These are phyloP conservation scores for Epinephelus lanceolatus DNA, from an alignment of 2,113 vertebrate species.

Conservation along the genomic window DNA sequence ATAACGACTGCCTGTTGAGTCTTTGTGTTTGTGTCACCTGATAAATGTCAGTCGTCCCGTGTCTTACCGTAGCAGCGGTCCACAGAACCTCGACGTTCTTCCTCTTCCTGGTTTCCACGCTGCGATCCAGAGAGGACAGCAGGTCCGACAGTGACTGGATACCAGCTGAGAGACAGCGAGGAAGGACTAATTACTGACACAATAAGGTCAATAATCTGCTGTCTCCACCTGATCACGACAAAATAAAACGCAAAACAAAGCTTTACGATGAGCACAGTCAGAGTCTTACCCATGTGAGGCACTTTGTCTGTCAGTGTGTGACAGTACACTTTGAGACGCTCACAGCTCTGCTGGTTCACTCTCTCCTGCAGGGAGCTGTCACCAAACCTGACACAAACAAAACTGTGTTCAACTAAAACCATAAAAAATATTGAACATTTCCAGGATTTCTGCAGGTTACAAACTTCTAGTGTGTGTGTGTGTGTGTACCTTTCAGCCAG, in stretches of 20 bases:
- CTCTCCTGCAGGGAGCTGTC: conserved; percentile 91
- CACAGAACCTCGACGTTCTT: conserved; percentile 94
- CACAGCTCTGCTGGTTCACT: conserved; percentile 90
- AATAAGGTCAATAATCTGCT: background rate
- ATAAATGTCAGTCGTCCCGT: no score
- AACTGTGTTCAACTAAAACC: background rate
- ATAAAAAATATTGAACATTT: background rate
- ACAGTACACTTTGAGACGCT: conserved; percentile 88
- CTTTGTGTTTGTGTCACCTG: no score
- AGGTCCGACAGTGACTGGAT: conserved; percentile 81
- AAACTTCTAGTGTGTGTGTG: background rate
- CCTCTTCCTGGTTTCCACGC: conserved; percentile 88
- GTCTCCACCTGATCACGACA: background rate
- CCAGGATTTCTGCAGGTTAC: background rate
- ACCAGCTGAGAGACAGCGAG: conserved; percentile 35
- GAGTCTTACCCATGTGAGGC: conserved; percentile 71
- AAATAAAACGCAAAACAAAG: background rate
- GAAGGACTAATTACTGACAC: no score
- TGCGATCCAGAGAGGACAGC: conserved; percentile 88
- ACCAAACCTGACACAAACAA: conserved; percentile 85
- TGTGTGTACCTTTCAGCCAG: conserved; percentile 74
- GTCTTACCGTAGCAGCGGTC: conserved; percentile 87
- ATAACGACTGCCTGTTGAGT: no score
- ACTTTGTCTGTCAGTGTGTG: conserved; percentile 85
- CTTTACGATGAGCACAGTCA: background rate